Base-by-base conservation (phyloP, 2,113 vertebrate genomes). In the Planiliza haematocheilus region DNA sequence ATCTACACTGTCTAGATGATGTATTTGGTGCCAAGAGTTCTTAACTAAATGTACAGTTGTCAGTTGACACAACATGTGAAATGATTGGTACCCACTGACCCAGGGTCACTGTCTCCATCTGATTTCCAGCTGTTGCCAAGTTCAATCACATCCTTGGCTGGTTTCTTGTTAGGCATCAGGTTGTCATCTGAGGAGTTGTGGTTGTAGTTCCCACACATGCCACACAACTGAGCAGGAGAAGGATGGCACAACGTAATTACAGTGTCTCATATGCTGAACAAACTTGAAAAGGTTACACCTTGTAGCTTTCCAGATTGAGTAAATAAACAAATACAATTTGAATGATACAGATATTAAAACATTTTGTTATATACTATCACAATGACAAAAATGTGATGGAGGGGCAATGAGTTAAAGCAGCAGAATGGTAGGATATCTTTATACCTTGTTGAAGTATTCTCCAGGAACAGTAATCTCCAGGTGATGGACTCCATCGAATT, bases 181-280 rank as follows among this genome's bases (percentile, higher is more conserved):
- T 94, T 84, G 14, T 97, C 96, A 4, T 96, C 96, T 0, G 79
- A 65, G 2, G 71, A 49, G 59, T 95, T 75, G 0, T 86, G 77
- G 1, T 96, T 96, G 90, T 94, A 96, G 84, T 95, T 96, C 0
- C 96, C 95, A 0, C 95, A 97, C 87, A 95, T 89, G 4, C 95
- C 95, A 1, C 95, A 96, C 45, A 96, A 87, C 96, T 96, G 62
- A 65, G 68, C 39, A 57, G 12, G 2, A 61, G 36, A 14, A 37
- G 24, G 14, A 46, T 2, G 3, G 1, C 46, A 36, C 13, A 4
- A 7, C 5, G n/a, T 64, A 34, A 52, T 52, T 45, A 37, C 8
- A 59, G 5, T 14, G 18, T 43, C 53, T 30, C 9, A 20, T 17
- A 14, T 21, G n/a, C 10, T 11, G 21, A 24, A 4, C 4, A 8